A percentile compares a stretch with the other conserved stretches of the same genome.
phyloP scores from a whole-genome alignment of 1,140 invertebrate species.

The Drosophila melanogaster region DNA sequence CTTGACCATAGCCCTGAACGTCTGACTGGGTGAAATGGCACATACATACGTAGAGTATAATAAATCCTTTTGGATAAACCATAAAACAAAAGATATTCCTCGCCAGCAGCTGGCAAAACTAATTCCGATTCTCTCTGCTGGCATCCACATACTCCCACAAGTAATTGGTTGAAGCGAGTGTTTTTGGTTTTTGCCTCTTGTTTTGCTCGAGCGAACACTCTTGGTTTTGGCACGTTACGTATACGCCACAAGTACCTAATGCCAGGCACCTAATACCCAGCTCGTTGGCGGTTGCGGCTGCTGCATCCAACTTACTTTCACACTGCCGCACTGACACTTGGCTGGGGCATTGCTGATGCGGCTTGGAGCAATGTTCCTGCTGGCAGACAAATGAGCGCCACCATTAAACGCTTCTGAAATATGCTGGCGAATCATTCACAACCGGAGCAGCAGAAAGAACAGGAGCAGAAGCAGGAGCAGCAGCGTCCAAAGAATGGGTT shows the following conservation, averaged over 20 bases:
- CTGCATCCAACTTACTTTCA: slow-evolving; percentile 32
- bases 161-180: slow-evolving; percentile 38
- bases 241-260: slow-evolving; percentile 61
- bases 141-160: slow-evolving; percentile 27
- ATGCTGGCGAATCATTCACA: slow-evolving; percentile 78
- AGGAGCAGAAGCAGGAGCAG: background rate
- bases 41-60: slow-evolving; percentile 21
- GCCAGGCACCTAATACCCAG: slow-evolving; percentile 11
- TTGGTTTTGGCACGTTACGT: slow-evolving; percentile 61
- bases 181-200: slow-evolving; percentile 27
- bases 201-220: slow-evolving; percentile 31
- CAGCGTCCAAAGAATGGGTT: background rate
- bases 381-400: slow-evolving; percentile 75
- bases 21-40: slow-evolving; percentile 18
- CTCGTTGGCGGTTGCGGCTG: slow-evolving; percentile 30
- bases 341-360: slow-evolving; percentile 20
- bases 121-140: slow-evolving; percentile 37
- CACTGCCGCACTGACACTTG: slow-evolving; percentile 23
- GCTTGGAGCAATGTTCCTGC: slow-evolving; percentile 30
- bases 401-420: slow-evolving; percentile 78
- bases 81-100: slow-evolving; percentile 48
- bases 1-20: background rate
- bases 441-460: slow-evolving; percentile 1
- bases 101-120: slow-evolving; percentile 33
- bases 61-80: slow-evolving; percentile 49